Evolutionary conservation across 2,797 vertebrate genomes (phyloP).

Genomic region (Ctenochaetus hawaiiensis): DNA sequence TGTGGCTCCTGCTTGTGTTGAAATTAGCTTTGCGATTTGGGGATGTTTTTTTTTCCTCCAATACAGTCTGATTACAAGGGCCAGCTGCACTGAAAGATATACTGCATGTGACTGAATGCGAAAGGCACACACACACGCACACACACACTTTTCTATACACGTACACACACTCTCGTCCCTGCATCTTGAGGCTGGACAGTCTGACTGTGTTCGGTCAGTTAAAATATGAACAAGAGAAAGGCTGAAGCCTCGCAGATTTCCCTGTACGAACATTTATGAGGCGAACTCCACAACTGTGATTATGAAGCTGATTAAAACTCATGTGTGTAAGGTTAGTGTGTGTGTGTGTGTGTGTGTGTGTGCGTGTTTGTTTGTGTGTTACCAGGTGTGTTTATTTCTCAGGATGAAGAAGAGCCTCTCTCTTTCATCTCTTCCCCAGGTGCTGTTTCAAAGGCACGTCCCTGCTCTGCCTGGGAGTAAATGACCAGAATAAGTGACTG

Average conservation of each 20-base stretch:
- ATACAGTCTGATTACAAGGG: conserved; percentile 13
- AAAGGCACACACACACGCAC: conserved; percentile 50
- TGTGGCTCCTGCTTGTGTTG: conserved; percentile 19
- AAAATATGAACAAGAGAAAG: conserved; percentile 18
- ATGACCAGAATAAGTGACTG: conserved; percentile 73
- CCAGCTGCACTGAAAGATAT: conserved; percentile 30
- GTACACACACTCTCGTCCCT: conserved; percentile 15
- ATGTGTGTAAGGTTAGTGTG: conserved; percentile 12
- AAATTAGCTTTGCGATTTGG: conserved; percentile 28
- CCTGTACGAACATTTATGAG: conserved; percentile 4
- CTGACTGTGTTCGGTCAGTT: conserved; percentile 35
- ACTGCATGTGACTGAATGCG: conserved; percentile 50
- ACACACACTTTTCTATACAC: conserved; percentile 25
- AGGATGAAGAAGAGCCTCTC: conserved; percentile 57
- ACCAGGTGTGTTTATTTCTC: conserved; percentile 54
- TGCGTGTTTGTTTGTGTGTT: conserved; percentile 25
- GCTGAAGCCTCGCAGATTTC: conserved; percentile 8
- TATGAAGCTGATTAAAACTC: conserved; percentile 30
- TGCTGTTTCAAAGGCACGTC: conserved; percentile 80
- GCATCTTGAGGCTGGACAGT: conserved; percentile 24
- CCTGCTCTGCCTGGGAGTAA: conserved; percentile 70
- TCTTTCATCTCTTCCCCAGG: conserved; percentile 62
- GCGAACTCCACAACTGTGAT: conserved; percentile 25
- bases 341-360: conserved; percentile 11
- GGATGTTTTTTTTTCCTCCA: neutral